phyloP scores from a whole-genome alignment of 2,888 invertebrate species.

The Cheilosia impressa region DNA sequence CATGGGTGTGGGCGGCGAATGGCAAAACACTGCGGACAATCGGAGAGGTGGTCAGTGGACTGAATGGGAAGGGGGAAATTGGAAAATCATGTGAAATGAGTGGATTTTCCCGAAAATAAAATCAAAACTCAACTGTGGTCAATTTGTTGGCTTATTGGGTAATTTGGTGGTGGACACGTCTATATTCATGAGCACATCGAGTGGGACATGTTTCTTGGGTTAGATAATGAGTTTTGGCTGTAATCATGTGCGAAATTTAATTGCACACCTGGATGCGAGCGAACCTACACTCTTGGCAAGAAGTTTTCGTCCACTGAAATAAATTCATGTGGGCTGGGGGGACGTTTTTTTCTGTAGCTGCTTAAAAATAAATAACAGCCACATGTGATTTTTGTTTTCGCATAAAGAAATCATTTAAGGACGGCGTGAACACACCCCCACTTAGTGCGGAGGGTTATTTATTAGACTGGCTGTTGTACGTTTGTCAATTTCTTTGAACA shows the following conservation, averaged over 20 bases:
- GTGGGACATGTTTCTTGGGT: background rate
- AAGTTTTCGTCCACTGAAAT: conserved; percentile 52
- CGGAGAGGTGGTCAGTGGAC: background rate
- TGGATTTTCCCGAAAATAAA: conserved; percentile 50
- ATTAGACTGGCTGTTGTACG: background rate
- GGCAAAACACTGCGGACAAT: background rate
- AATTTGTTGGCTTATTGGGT: conserved; percentile 39
- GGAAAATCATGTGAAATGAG: conserved; percentile 33
- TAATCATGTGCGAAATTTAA: conserved; percentile 10
- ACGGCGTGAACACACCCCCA: conserved; percentile 32
- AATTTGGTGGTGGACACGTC: conserved; percentile 1
- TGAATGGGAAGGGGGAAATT: background rate
- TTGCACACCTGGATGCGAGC: conserved; percentile 22
- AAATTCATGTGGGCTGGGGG: conserved; percentile 6
- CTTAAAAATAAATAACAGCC: conserved; percentile 15
- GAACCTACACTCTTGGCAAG: conserved; percentile 34
- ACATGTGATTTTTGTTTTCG: background rate
- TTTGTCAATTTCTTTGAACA: background rate
- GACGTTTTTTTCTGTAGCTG: background rate
- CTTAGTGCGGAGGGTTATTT: conserved; percentile 5
- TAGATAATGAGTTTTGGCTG: background rate
- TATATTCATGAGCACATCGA: background rate
- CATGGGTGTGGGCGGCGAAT: conserved; percentile 12
- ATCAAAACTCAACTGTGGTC: conserved; percentile 10
- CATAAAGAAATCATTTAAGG: background rate